These are phyloP conservation scores for Athene noctua DNA, from an alignment of 2,113 vertebrate genomes.

Conservation along the genomic window DNA sequence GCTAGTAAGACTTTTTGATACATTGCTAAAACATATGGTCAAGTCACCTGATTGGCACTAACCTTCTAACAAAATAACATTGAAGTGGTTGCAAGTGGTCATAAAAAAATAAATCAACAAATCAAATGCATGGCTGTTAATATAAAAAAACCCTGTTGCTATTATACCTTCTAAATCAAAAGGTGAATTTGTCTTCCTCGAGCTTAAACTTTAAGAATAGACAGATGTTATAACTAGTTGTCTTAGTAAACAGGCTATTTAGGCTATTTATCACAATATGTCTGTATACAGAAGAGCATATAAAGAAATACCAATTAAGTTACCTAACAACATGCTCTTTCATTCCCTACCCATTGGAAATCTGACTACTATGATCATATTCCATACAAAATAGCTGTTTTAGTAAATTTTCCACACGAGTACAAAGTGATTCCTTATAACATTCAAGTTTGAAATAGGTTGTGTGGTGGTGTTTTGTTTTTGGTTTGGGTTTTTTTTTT, in stretches of 20 bases:
- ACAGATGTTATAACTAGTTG: neutral
- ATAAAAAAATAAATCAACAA: neutral
- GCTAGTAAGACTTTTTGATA: neutral
- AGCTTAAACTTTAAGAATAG: neutral
- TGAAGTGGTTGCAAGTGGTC: fast-evolving
- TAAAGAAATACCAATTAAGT: neutral
- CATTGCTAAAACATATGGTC: neutral
- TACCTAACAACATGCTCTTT: neutral
- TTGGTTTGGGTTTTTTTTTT: neutral
- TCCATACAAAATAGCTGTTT: neutral
- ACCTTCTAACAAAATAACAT: neutral
- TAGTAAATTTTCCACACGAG: neutral
- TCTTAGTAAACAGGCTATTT: neutral
- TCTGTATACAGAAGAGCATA: neutral
- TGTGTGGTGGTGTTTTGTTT: neutral
- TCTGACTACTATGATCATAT: neutral
- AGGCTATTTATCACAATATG: neutral
- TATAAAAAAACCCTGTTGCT: neutral
- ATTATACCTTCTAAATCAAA: neutral
- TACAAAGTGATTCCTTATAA: neutral
- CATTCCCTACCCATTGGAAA: neutral
- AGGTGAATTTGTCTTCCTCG: neutral
- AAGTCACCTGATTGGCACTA: neutral
- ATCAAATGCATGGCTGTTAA: fast-evolving
- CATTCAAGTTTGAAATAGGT: neutral